Conservation (phyloP, 2,113 vertebrate species). For the Ariopsis seemanni region DNA sequence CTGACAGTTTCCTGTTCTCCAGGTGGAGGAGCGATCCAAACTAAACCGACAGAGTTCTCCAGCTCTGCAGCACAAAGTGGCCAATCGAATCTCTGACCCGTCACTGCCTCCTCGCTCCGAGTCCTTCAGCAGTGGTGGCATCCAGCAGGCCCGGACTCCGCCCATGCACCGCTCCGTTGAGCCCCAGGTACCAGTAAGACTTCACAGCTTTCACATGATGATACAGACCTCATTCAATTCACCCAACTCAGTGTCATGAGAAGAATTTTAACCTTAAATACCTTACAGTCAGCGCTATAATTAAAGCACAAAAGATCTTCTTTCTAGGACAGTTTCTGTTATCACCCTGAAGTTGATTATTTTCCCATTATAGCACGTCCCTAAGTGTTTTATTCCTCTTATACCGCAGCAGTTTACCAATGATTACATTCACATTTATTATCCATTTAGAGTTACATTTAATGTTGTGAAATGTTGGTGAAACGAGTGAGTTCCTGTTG, state of each 20-base stretch:
- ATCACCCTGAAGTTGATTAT: too few species aligned
- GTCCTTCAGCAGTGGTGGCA: conserved; percentile 94
- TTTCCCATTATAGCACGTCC: too few species aligned
- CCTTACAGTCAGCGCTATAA: neutral
- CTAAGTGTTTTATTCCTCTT: neutral
- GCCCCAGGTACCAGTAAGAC: conserved; percentile 80
- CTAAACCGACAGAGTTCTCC: conserved; percentile 88
- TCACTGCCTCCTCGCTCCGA: conserved; percentile 93
- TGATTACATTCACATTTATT: neutral
- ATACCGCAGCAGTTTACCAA: neutral
- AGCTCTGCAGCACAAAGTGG: conserved; percentile 92
- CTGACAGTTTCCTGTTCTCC: conserved; percentile 4
- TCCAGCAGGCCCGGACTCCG: conserved; percentile 90
- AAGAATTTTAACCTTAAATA: neutral
- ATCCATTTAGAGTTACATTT: neutral
- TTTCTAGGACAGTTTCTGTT: neutral
- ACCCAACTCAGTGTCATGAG: neutral
- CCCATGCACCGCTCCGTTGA: conserved; percentile 92
- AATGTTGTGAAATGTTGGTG: neutral
- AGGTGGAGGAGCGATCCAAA: conserved; percentile 88
- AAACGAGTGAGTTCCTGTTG: neutral
- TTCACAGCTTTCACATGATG: neutral
- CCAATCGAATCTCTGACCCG: conserved; percentile 96
- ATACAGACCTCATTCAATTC: too few species aligned
- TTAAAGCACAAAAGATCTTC: neutral